These are phyloP conservation scores for Agriotes lineatus DNA, from an alignment of 2,888 invertebrate species.

Conservation along the genomic window DNA sequence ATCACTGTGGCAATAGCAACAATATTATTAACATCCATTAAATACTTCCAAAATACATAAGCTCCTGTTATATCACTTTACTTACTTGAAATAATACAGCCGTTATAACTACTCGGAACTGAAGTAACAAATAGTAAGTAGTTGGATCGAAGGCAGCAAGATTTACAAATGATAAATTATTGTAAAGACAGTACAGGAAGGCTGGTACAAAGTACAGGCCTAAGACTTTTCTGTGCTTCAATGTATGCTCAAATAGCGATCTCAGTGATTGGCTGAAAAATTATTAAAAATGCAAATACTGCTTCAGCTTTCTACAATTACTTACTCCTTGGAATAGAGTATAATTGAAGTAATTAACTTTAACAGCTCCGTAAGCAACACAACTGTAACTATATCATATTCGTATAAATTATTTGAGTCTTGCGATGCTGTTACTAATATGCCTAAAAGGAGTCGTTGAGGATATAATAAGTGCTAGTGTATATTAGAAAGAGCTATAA, in stretches of 20 bases:
- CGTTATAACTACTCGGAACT: constrained; percentile 92
- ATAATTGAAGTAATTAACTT: constrained; percentile 81
- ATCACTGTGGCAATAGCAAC: too few relatives aligned
- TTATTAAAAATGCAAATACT: not conserved
- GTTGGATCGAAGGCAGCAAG: constrained; percentile 94
- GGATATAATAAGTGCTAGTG: too few relatives aligned
- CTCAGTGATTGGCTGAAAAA: constrained; percentile 70
- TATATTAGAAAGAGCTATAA: too few relatives aligned
- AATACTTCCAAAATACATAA: too few relatives aligned
- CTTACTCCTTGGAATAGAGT: constrained; percentile 80
- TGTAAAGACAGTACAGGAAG: constrained; percentile 92
- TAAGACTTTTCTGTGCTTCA: constrained; percentile 75
- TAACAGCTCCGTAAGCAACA: constrained; percentile 87
- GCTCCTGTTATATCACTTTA: too few relatives aligned
- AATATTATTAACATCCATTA: not conserved
- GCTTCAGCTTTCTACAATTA: constrained; percentile 41
- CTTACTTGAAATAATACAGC: constrained; percentile 91
- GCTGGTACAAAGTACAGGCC: constrained; percentile 91
- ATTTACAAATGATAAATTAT: constrained; percentile 93
- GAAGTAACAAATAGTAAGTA: constrained; percentile 90
- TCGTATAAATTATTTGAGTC: constrained; percentile 82
- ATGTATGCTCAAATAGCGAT: constrained; percentile 70
- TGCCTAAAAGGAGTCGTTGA: too few relatives aligned
- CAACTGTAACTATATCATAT: constrained; percentile 90
- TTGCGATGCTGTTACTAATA: constrained; percentile 92